Conservation (phyloP, 2,113 vertebrate genomes). For the Calcarius ornatus region DNA sequence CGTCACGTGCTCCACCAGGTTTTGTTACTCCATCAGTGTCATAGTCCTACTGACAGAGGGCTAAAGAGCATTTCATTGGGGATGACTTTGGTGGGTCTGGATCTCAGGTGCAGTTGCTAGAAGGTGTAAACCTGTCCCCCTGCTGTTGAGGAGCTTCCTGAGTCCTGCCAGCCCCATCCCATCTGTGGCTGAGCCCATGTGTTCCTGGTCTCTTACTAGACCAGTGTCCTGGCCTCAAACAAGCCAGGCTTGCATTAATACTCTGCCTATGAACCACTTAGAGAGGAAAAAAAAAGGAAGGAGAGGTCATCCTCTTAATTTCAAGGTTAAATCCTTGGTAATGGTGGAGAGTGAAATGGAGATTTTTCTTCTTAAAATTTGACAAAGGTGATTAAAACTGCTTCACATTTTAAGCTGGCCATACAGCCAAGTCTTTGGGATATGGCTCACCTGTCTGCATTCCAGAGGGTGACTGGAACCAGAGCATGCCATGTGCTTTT, state of each 20-base stretch:
- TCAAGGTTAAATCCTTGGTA: not conserved
- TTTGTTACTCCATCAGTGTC: not conserved
- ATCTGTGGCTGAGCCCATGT: rapidly evolving
- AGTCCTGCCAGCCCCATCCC: not conserved
- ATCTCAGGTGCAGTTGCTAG: not conserved
- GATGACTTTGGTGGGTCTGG: not conserved
- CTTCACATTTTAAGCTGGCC: not conserved
- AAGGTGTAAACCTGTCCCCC: not conserved
- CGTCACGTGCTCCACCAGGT: rapidly evolving
- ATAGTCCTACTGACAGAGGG: not conserved
- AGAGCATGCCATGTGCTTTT: not conserved
- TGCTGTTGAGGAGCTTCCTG: rapidly evolving
- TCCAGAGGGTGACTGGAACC: not conserved
- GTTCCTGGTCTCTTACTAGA: not conserved
- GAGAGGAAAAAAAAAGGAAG: not conserved
- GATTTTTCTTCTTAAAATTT: not conserved
- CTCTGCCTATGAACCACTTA: not conserved
- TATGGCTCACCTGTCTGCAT: not conserved
- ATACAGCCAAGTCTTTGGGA: not conserved
- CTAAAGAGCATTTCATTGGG: not conserved
- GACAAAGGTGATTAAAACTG: not conserved
- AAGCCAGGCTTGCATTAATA: not conserved
- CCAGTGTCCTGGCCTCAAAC: rapidly evolving
- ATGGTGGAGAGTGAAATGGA: not conserved
- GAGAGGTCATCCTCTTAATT: not conserved